Base-by-base conservation (phyloP, 2,113 vertebrate species). In the Pseudonaja textilis region DNA sequence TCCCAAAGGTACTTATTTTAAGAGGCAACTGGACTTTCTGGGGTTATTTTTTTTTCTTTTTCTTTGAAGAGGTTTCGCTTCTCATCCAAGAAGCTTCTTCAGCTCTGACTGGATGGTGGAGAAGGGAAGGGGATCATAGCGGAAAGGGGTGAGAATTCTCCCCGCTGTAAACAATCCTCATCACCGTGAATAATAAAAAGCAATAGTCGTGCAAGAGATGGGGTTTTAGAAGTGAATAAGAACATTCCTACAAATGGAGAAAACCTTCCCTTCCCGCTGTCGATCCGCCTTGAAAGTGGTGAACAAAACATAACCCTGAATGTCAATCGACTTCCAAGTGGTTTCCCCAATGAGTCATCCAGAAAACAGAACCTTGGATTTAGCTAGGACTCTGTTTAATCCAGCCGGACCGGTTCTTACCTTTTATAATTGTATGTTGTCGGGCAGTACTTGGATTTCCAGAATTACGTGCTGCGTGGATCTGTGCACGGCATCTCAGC, bases 361-460 rank as follows among this genome's bases (percentile, higher is more conserved):
- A 39, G 59, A 34, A 90, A 90, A 23, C 26, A 52, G 89, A 26
- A 42, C 1, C 9, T 39, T 89, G n/a, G 54, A 59, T 90, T 90
- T 52, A 22, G 26, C 4, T 14, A 39, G 3, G 61, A 29, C 39
- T 57, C 10, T 5, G 42, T 50, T 20, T 39, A 47, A 34, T 50
- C 20, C 57, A 52, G 86, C 25, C 26, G 54, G 47, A 45, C 85
- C 5, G 11, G 23, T 54, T 52, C 34, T 74, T 57, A 42, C 11
- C 25, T 6, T 45, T 3, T 39, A 9, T 57, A 2, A 34, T 88
- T 88, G 16, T 69, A 2, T 81, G 3, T 34, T 64, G 3, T 34
- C 59, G 47, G 52, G 2, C 96, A 99, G 99, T 98, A 98, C 96
- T 96, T 98, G 97, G 99, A 99, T 95, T 98, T 98, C 93, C 98